Percentiles rank a stretch among this genome's conserved stretches.
phyloP scores from a whole-genome alignment of 2,797 vertebrate genomes.

The Strix occidentalis region DNA sequence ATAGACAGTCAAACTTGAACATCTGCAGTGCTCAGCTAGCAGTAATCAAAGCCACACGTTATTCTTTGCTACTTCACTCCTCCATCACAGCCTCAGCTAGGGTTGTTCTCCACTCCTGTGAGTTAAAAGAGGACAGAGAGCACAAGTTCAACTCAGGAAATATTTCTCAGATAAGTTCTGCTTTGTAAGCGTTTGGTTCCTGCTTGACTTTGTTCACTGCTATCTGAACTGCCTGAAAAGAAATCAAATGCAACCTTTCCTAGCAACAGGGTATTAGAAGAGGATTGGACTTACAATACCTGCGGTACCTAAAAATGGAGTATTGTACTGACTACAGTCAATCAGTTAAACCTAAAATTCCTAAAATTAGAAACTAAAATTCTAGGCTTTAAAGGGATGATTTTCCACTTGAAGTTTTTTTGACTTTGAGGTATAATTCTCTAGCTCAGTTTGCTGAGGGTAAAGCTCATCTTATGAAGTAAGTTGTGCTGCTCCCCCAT shows the following conservation, averaged over 20 bases:
- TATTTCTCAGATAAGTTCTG: conserved; percentile 13
- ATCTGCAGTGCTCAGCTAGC: not conserved
- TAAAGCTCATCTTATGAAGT: not conserved
- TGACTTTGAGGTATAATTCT: not conserved
- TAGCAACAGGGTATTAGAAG: conserved; percentile 27
- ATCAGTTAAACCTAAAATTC: conserved; percentile 19
- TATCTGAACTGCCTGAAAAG: conserved; percentile 28
- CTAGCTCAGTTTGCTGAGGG: not conserved
- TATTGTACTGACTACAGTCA: conserved; percentile 30
- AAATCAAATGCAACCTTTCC: conserved; percentile 38
- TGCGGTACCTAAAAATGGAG: conserved; percentile 35
- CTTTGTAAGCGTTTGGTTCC: not conserved
- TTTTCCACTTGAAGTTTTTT: not conserved
- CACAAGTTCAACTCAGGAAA: not conserved
- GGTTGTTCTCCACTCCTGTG: conserved; percentile 14
- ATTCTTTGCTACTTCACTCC: conserved; percentile 36
- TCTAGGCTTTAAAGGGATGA: not conserved
- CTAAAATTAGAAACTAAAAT: conserved; percentile 1
- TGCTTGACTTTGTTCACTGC: conserved; percentile 38
- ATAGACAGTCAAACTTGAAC: not conserved
- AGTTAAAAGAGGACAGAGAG: conserved; percentile 40
- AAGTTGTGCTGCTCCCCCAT: not conserved
- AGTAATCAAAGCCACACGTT: conserved; percentile 24
- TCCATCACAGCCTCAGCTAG: not conserved
- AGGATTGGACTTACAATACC: not conserved